A percentile compares a stretch with the other conserved stretches of the same genome.
Evolutionary conservation across 2,797 vertebrate species (phyloP).

Genomic region (Danio kyathit): DNA sequence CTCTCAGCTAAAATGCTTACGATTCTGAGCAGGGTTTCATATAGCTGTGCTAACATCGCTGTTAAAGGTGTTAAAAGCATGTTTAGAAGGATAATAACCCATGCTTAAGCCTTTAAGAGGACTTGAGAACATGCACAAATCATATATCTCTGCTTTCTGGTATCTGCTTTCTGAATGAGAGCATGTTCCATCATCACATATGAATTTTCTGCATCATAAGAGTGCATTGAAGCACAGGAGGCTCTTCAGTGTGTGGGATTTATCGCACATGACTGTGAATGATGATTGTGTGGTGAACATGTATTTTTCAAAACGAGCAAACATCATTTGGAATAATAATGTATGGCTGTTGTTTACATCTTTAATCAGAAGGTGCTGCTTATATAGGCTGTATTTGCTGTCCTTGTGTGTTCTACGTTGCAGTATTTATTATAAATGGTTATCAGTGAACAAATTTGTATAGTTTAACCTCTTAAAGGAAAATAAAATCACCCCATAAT

Average conservation of each 20-base stretch:
- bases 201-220: neutral
- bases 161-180: neutral
- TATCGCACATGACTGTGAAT: neutral
- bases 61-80: neutral
- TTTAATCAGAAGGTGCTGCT: neutral
- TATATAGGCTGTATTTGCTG: too few relatives aligned
- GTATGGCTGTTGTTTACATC: too few relatives aligned
- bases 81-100: neutral
- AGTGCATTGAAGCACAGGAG: neutral
- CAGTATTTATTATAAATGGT: too few relatives aligned
- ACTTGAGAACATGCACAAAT: neutral
- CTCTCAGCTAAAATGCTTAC: too few relatives aligned
- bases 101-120: neutral
- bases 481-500: too few relatives aligned
- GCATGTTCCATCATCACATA: neutral
- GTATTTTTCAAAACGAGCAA: neutral
- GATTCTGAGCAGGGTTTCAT: too few relatives aligned
- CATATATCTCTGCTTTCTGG: neutral
- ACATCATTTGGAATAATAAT: too few relatives aligned
- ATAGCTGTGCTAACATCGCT: too few relatives aligned
- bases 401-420: too few relatives aligned
- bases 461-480: too few relatives aligned
- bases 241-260: neutral
- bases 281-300: neutral
- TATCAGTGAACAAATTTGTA: too few relatives aligned